Conservation (phyloP, 2,113 vertebrate species). For the Hemibates koningsi region DNA sequence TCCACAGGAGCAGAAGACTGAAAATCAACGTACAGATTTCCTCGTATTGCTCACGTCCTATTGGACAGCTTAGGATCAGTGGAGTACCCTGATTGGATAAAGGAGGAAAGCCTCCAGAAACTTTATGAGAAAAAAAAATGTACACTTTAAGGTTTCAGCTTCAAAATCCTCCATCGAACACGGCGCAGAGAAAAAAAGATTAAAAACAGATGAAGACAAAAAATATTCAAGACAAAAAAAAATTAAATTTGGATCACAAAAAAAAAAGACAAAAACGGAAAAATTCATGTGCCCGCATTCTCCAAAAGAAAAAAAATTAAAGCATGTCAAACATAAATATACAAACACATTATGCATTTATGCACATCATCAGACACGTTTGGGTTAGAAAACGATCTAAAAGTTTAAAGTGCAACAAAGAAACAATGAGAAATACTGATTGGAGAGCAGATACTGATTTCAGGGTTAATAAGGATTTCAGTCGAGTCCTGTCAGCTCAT, state of each 20-base stretch:
- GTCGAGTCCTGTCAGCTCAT: not conserved
- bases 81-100: too few relatives aligned
- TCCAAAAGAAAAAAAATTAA: not conserved
- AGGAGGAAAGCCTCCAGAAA: not conserved
- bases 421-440: constrained; percentile 53
- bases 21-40: too few relatives aligned
- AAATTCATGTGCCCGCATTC: not conserved
- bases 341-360: constrained; percentile 1
- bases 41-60: too few relatives aligned
- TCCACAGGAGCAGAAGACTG: too few relatives aligned
- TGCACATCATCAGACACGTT: not conserved
- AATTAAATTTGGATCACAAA: not conserved
- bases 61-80: too few relatives aligned
- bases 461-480: not conserved
- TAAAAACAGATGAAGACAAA: not conserved
- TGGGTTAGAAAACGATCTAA: constrained; percentile 10
- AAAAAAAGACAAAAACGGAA: rapidly evolving
- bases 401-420: constrained; percentile 67
- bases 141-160: not conserved
- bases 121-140: not conserved
- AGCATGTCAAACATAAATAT: constrained; percentile 41
- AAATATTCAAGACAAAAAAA: not conserved
- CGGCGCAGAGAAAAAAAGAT: not conserved
- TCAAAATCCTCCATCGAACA: not conserved
- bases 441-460: constrained; percentile 33